phyloP scores from a whole-genome alignment of 2,113 vertebrate genomes.

The Triplophysa rosa region DNA sequence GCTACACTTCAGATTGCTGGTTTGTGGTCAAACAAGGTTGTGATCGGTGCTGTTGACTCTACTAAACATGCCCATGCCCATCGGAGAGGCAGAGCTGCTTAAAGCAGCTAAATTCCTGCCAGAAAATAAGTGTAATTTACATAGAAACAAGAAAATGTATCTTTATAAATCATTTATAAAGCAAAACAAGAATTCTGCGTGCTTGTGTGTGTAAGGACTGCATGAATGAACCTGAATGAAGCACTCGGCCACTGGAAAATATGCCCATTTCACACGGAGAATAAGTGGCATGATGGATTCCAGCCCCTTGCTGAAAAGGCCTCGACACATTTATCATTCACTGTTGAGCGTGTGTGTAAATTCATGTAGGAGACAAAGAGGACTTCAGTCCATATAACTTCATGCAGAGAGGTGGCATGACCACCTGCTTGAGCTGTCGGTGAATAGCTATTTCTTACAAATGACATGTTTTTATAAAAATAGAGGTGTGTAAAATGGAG shows the following conservation, averaged over 20 bases:
- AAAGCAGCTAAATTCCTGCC: conserved; percentile 6
- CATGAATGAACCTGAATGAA: conserved; percentile 2
- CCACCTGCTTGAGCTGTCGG: conserved; percentile 5
- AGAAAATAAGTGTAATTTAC: not conserved
- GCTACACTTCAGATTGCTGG: not conserved
- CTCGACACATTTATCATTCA: conserved; percentile 32
- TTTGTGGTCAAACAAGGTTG: not conserved
- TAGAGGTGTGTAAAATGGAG: not conserved
- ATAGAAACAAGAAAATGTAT: not conserved
- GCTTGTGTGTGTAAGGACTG: not conserved
- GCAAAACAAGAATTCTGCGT: not conserved
- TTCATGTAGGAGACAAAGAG: conserved; percentile 7
- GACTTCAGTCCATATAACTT: not conserved
- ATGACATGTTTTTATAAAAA: conserved; percentile 1
- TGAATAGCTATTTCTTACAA: not conserved
- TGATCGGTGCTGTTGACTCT: not conserved
- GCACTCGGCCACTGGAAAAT: conserved; percentile 17
- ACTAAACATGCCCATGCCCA: not conserved
- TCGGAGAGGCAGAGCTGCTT: not conserved
- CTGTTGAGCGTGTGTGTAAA: conserved; percentile 7
- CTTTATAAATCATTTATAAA: conserved; percentile 29
- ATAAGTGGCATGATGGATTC: conserved; percentile 30
- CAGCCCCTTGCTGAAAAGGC: conserved; percentile 13
- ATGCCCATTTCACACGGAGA: not conserved
- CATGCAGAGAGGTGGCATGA: not conserved